Evolutionary conservation across 2,888 invertebrate genomes (phyloP).

Genomic region (Mythimna albipuncta): DNA sequence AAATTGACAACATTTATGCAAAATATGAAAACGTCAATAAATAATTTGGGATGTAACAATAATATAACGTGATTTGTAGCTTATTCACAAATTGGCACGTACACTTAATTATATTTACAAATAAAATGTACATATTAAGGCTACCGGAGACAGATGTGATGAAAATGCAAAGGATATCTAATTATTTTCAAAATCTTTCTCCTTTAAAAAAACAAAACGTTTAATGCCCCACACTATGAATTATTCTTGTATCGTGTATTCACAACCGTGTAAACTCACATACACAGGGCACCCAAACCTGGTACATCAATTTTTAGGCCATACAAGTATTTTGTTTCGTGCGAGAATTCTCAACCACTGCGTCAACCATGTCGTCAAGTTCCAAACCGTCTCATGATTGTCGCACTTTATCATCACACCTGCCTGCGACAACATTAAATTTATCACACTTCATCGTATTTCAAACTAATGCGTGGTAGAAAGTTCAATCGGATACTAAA

Average conservation of each 20-base stretch:
- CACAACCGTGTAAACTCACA: no score
- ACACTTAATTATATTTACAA: slow-evolving; percentile 74
- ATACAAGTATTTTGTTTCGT: no score
- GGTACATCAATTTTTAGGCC: no score
- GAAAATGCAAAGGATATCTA: no score
- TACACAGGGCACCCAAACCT: no score
- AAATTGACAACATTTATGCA: slow-evolving; percentile 75
- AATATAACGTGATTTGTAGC: slow-evolving; percentile 62
- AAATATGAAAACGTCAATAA: slow-evolving; percentile 66
- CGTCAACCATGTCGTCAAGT: no score
- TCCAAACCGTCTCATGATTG: background rate
- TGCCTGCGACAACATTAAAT: slow-evolving; percentile 27
- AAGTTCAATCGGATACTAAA: slow-evolving; percentile 1
- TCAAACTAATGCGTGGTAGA: slow-evolving; percentile 36
- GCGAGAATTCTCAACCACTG: no score
- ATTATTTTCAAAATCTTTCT: no score
- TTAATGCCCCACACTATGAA: no score
- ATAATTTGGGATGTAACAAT: slow-evolving; percentile 57
- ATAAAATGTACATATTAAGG: slow-evolving; percentile 60
- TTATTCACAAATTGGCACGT: slow-evolving; percentile 79
- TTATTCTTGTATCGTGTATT: no score
- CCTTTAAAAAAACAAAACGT: no score
- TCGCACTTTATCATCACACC: background rate
- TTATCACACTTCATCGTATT: slow-evolving; percentile 60
- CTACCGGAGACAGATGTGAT: background rate